Evolutionary conservation across 2,797 vertebrate species (phyloP).

Genomic region (Coccyzus lansbergi): DNA sequence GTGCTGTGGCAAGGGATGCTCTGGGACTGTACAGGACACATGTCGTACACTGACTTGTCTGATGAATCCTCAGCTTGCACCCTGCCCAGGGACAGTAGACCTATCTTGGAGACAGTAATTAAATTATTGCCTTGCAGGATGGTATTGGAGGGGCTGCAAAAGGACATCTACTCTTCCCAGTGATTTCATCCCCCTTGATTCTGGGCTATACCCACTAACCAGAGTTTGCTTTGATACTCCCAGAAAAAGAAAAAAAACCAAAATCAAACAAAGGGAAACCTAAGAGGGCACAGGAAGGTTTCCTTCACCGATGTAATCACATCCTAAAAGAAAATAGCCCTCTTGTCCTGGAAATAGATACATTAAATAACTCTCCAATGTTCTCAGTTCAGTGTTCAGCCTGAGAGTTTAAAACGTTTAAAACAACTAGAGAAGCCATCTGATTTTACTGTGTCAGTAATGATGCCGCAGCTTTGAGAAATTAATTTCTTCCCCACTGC

Average conservation of each 20-base stretch:
- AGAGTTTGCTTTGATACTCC: not conserved
- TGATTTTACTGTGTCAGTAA: slow-evolving; percentile 56
- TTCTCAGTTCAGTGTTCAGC: slow-evolving; percentile 12
- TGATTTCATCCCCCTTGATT: not conserved
- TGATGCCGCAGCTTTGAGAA: slow-evolving; percentile 47
- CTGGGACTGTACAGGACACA: not conserved
- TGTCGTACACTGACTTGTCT: not conserved
- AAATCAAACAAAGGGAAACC: no score
- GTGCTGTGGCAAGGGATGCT: not conserved
- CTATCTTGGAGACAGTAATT: not conserved
- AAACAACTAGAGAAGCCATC: slow-evolving; percentile 39
- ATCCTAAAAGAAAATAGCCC: slow-evolving; percentile 7
- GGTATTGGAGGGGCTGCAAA: not conserved
- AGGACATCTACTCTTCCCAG: not conserved
- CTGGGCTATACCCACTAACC: not conserved
- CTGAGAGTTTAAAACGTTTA: slow-evolving; percentile 10
- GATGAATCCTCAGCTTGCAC: not conserved
- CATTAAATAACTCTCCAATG: not conserved
- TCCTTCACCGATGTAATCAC: not conserved
- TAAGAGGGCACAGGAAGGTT: not conserved
- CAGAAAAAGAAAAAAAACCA: not conserved
- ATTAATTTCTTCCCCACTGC: slow-evolving; percentile 61
- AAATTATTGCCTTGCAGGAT: not conserved
- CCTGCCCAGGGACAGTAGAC: not conserved
- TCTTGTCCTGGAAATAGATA: slow-evolving; percentile 10